These are phyloP conservation scores for Gastrophryne carolinensis DNA, from an alignment of 2,797 vertebrate genomes.

Conservation along the genomic window DNA sequence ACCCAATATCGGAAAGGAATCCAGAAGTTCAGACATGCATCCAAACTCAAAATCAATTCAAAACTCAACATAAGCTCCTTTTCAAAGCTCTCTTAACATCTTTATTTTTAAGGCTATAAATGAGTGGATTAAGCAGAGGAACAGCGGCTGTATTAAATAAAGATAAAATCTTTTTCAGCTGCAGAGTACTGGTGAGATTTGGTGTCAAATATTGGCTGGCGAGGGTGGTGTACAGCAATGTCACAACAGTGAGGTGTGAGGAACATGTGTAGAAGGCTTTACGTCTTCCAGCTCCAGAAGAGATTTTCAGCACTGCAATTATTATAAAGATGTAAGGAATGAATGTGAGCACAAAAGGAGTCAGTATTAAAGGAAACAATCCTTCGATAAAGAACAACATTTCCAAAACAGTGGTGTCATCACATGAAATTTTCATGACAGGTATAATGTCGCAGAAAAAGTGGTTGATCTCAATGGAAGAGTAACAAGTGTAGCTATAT, in stretches of 20 bases:
- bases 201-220: background rate
- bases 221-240: background rate
- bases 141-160: slow-evolving; percentile 8
- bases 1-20: no score
- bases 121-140: slow-evolving; percentile 10
- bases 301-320: background rate
- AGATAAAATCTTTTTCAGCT: background rate
- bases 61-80: background rate
- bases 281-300: background rate
- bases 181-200: background rate
- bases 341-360: background rate
- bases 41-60: no score
- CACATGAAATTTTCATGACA: background rate
- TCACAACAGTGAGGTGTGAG: slow-evolving; percentile 8
- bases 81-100: background rate
- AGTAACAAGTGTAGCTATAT: background rate
- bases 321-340: slow-evolving; percentile 1
- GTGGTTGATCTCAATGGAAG: background rate
- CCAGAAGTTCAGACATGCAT: no score
- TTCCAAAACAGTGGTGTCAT: background rate
- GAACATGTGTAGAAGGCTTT: slow-evolving; percentile 29
- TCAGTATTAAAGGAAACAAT: background rate
- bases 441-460: slow-evolving; percentile 20
- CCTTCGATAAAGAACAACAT: background rate
- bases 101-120: slow-evolving; percentile 32